Evolutionary conservation across 1,140 invertebrate genomes (phyloP), one percentile per base, ranked within the genome.

Genomic region (Octopus sinensis): DNA sequence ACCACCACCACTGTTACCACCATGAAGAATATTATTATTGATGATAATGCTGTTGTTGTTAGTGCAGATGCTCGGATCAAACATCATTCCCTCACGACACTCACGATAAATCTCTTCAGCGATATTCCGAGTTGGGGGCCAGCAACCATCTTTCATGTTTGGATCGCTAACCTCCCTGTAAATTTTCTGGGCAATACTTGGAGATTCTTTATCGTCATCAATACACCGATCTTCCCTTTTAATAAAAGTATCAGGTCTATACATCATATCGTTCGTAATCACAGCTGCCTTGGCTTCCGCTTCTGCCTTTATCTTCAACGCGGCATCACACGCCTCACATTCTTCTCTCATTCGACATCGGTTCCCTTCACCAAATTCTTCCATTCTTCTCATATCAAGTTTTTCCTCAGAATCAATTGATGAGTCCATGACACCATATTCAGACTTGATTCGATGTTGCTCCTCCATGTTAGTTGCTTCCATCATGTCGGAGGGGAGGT

Each of bases 21-120:
- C 30, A 23, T 73, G 17, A 73, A n/a, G 17, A 13, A n/a, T 80
- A 53, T 62, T 76, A n/a, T 54, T 81, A 43, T 68, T 81, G 71
- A 53, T 76, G 73, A 53, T 81, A 73, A 53, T 81, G 53, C 23
- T 81, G 71, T 52, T 68, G 79, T 43, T 80, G 51, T 56, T 54
- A 62, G 9, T 68, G 54, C 53, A 30, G 51, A 53, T 78, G 80
- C 17, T 78, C 9, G 17, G 6, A 7, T 62, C n/a, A 17, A 76
- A 52, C 6, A 23, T 17, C 53, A 13, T 77, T 5, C 17, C n/a
- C 52, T 81, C 68, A 6, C 68, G 6, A 73, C 68, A 73, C 13
- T 73, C 68, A 6, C 68, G 68, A 73, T 73, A 73, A 17, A 73
- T 73, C 30, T 73, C 68, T 73, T 73, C 68, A 73, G 68, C 68